phyloP scores from a whole-genome alignment of 2,888 invertebrate species.

The Hypomecis atomaria region DNA sequence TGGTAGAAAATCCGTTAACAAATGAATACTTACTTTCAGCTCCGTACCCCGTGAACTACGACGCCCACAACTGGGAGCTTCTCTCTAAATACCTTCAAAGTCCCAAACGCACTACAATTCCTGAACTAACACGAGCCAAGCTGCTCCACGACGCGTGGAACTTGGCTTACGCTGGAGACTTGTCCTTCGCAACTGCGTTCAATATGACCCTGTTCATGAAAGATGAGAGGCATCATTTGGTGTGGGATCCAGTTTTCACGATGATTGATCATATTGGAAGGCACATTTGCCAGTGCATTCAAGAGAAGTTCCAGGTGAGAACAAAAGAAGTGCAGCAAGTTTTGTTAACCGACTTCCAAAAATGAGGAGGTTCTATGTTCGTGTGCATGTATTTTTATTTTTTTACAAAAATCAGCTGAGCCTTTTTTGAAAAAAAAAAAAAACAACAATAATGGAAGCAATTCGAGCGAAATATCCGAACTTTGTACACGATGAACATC shows the following conservation, averaged over 20 bases:
- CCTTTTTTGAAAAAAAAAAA: too few species aligned
- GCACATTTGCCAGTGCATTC: conserved; percentile 86
- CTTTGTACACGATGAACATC: too few species aligned
- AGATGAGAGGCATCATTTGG: conserved; percentile 89
- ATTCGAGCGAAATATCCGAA: too few species aligned
- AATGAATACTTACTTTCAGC: conserved; percentile 71
- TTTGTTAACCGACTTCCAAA: too few species aligned
- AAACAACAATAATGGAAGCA: too few species aligned
- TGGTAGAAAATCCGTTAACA: not conserved
- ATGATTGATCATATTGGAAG: conserved; percentile 92
- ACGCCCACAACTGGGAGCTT: conserved; percentile 90
- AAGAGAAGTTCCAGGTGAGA: conserved; percentile 89
- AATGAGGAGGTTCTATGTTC: too few species aligned
- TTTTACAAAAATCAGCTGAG: too few species aligned
- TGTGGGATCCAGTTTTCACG: conserved; percentile 93
- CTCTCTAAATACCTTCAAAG: conserved; percentile 87
- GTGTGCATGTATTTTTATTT: too few species aligned
- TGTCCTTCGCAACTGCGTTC: conserved; percentile 90
- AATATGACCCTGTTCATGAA: conserved; percentile 92
- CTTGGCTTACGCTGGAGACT: conserved; percentile 90
- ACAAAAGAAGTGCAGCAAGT: too few species aligned
- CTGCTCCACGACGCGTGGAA: conserved; percentile 92
- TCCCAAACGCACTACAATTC: conserved; percentile 83
- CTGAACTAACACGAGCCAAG: conserved; percentile 90
- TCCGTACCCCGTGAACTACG: conserved; percentile 94